Evolutionary conservation across 1,140 invertebrate species (phyloP).

Genomic region (Agraylea sexmaculata): DNA sequence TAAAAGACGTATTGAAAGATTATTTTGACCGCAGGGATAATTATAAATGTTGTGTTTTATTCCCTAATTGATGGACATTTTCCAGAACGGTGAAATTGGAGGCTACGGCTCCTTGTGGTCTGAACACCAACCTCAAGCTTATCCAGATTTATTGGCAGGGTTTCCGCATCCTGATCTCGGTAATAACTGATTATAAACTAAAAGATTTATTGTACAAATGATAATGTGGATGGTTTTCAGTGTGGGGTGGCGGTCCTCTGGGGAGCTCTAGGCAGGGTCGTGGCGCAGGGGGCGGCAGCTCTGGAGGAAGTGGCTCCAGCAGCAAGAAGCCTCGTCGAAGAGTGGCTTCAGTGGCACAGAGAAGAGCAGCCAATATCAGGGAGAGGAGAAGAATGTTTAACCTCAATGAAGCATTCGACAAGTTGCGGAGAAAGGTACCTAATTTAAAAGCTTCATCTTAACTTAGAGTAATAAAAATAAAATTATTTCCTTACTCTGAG

Average conservation of each 20-base stretch:
- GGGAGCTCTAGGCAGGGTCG: conserved; percentile 7
- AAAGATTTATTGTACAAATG: conserved; percentile 1
- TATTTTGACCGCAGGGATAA: neutral
- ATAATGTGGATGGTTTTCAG: conserved; percentile 6
- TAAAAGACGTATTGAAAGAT: neutral
- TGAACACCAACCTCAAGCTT: conserved; percentile 24
- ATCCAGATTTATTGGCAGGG: conserved; percentile 42
- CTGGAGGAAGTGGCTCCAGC: conserved; percentile 26
- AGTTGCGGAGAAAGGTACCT: conserved; percentile 67
- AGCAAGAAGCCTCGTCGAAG: conserved; percentile 72
- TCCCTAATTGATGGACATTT: neutral
- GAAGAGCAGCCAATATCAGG: conserved; percentile 86
- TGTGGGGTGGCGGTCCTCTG: conserved; percentile 25
- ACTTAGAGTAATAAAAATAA: neutral
- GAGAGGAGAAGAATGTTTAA: conserved; percentile 94
- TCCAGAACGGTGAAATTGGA: conserved; percentile 16
- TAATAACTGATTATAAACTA: conserved; percentile 22
- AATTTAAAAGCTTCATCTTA: neutral
- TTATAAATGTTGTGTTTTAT: conserved; percentile 1
- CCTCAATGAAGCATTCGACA: conserved; percentile 94
- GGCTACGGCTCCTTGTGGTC: conserved; percentile 20
- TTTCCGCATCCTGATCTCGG: conserved; percentile 43
- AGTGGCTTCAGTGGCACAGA: conserved; percentile 80
- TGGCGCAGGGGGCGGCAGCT: conserved; percentile 24
- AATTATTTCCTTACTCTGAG: too few relatives aligned